Percentiles rank a stretch among this genome's conserved stretches.
Evolutionary conservation across 2,797 vertebrate species (phyloP).

Genomic region (Siniperca undulata): DNA sequence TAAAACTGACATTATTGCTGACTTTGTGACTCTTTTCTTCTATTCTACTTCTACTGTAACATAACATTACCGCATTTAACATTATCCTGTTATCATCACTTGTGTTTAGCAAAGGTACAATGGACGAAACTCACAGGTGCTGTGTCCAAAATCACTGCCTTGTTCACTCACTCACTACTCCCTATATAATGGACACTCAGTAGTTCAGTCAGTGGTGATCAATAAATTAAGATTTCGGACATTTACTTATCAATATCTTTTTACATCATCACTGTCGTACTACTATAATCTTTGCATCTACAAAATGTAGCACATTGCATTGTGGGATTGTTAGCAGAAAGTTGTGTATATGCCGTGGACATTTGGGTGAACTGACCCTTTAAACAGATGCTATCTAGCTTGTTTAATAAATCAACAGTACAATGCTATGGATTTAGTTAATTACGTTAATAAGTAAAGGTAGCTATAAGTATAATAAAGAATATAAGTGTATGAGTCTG

Average conservation of each 20-base stretch:
- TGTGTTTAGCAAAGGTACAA: neutral
- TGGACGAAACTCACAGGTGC: neutral
- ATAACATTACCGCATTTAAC: neutral
- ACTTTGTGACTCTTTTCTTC: neutral
- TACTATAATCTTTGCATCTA: neutral
- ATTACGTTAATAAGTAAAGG: neutral
- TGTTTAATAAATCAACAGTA: neutral
- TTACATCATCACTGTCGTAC: too few species aligned
- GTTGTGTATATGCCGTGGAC: too few species aligned
- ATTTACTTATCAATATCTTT: too few species aligned
- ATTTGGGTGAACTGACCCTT: slow-evolving; percentile 12
- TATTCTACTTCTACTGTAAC: neutral
- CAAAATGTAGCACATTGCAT: neutral
- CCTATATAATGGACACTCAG: too few species aligned
- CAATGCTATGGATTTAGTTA: neutral
- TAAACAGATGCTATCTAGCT: neutral
- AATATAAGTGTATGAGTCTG: neutral
- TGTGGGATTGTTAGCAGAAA: neutral
- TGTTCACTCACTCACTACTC: neutral
- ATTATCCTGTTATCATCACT: too few species aligned
- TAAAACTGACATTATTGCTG: neutral
- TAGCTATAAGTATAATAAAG: neutral
- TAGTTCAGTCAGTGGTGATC: neutral
- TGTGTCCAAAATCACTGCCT: neutral
- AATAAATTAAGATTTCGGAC: too few species aligned